These are phyloP conservation scores for Phytoseiulus persimilis DNA, from an alignment of 2,888 invertebrate species.

Conservation along the genomic window DNA sequence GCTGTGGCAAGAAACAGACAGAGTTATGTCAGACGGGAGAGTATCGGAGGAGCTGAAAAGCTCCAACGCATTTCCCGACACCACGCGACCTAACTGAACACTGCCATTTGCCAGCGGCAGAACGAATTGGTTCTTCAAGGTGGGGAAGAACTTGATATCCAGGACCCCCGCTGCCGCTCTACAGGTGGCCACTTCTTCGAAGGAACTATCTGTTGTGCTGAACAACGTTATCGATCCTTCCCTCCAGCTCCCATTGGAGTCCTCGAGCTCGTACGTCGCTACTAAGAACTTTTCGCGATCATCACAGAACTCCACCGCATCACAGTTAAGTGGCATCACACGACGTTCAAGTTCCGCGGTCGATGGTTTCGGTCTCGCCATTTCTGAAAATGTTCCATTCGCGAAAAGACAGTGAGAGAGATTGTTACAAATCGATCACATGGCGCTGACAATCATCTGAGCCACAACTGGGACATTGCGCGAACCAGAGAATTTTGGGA, in stretches of 20 bases:
- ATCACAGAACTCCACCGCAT: not conserved
- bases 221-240: not conserved
- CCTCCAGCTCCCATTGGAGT: not conserved
- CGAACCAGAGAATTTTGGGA: too few relatives aligned
- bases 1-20: not conserved
- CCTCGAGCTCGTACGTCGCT: conserved; percentile 12
- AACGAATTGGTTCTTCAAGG: not conserved
- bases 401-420: too few relatives aligned
- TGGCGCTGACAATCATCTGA: too few relatives aligned
- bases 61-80: not conserved
- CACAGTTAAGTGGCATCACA: not conserved
- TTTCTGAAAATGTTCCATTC: not conserved
- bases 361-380: not conserved
- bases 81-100: not conserved
- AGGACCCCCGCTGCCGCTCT: conserved; percentile 6
- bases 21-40: not conserved
- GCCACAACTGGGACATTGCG: too few relatives aligned
- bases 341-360: not conserved
- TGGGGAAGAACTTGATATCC: conserved; percentile 16
- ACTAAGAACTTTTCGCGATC: conserved; percentile 6
- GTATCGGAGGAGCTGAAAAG: not conserved
- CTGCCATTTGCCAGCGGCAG: not conserved
- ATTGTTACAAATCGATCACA: too few relatives aligned
- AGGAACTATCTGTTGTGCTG: not conserved
- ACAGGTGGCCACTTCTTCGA: not conserved